Base-by-base conservation (phyloP, 2,888 invertebrate species). In the Sphaerophoria rueppellii region DNA sequence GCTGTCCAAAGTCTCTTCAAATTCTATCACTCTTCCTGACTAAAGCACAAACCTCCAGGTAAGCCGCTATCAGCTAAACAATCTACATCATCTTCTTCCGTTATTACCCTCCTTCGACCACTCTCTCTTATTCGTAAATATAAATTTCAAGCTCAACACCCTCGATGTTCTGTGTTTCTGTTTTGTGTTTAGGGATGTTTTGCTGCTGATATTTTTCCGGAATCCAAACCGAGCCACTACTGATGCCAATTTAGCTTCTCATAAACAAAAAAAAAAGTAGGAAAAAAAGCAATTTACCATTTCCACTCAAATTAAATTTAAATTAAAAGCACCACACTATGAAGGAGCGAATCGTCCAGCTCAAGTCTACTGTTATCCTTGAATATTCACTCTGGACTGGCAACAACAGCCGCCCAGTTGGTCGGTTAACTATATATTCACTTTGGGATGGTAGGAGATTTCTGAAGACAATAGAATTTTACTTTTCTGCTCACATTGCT, bases 221-320 rank as follows among this genome's bases (percentile, higher is more conserved):
- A 37, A 40, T 35, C 37, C 16, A 14, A 11, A 6, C 12, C 9
- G 34, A 37, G 46, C 11, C 55, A 43, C 14, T 52, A 52, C 40
- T 48, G 40, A 48, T 69, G 52, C 69, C 75, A 40, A 35, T 61
- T 46, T 37, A 50, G 54, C 46, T 57, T 46, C 14, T 43, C 70
- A 69, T 58, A 81, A 67, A 77, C 67, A 71, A 76, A 71, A 73
- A 54, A n/a, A n/a, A 24, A 24, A 24, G 24, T 24, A 24, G 24
- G 46, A 60, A 71, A 76, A 63, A 48, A 79, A 70, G 46, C 61
- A 75, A 83, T 75, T 79, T 67, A 60, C 75, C 65, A 83, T 72
- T 75, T 79, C 71, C 61, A 75, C 58, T 72, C 43, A 80, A 83
- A 83, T 83, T 83, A 79, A 83, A 75, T 79, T 83, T 83, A 83